Base-by-base conservation (phyloP, 1,140 invertebrate species). In the Pogonomyrmex californicus region DNA sequence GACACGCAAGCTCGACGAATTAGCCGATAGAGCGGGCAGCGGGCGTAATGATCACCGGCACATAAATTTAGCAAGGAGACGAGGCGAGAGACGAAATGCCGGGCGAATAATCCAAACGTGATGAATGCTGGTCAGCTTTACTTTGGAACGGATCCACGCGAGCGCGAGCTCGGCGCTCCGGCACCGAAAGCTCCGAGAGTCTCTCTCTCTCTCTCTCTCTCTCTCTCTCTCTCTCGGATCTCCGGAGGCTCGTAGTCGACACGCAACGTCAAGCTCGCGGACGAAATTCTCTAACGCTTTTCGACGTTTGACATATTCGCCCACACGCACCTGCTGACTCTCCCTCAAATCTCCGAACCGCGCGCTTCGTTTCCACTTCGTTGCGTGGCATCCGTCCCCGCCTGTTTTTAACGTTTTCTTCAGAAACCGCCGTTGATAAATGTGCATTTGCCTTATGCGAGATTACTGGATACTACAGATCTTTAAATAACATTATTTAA, bases 121-220 rank as follows among this genome's bases (percentile, higher is more conserved):
- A 93, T 91, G 91, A 93, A 92, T 92, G 89, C 87, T 89, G 71
- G 78, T 86, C 65, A 86, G 76, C 91, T 88, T 92, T 91, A 89
- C 91, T 92, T 94, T 93, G 92, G 92, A 93, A 90, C 91, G n/a
- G 73, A 44, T 93, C 93, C 92, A 93, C 88, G 88, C 65, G 65
- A 49, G 65, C 90, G 88, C 81, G 82, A 73, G 78, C 75, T 77
- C 76, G 82, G 56, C 36, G n/a, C 63, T 79, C 78, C 65, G 63
- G 36, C 41, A 44, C 70, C 68, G 86, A 86, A 66, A 47, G 54
- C 77, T 89, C 7, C 38, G 79, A 44, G 65, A 12, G 62, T 12
- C 5, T 38, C 63, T 36, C 51, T 58, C 56, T 5, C n/a, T 23
- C 23, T 23, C 23, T 23, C 23, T 23, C 23, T 23, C 23, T 23